Evolutionary conservation across 2,888 invertebrate genomes (phyloP).

Genomic region (Aphidoletes aphidimyza): DNA sequence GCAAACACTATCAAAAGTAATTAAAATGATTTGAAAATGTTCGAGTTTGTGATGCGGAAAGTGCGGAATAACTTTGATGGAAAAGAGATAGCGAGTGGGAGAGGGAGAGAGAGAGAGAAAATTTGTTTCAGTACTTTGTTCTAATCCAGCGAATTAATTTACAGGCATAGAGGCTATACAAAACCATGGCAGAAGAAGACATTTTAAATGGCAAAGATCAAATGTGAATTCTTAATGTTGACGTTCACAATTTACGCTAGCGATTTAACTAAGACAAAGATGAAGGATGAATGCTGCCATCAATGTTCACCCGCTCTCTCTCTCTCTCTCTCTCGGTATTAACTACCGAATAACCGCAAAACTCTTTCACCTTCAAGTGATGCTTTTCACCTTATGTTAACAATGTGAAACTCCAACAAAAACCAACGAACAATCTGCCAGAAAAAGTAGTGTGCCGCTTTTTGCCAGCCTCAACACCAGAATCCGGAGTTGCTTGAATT

Average conservation of each 20-base stretch:
- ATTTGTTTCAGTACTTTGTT: neutral
- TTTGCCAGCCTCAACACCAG: neutral
- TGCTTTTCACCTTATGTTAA: neutral
- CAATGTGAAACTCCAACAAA: neutral
- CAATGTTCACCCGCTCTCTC: too few relatives aligned
- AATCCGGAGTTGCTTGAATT: neutral
- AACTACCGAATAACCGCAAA: neutral
- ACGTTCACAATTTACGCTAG: neutral
- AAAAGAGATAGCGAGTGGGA: too few relatives aligned
- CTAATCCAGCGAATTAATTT: constrained; percentile 18
- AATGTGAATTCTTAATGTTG: neutral
- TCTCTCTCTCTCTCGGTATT: neutral
- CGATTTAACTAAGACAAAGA: neutral
- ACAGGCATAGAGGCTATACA: neutral
- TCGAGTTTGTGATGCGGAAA: constrained; percentile 14
- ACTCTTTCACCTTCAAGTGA: constrained; percentile 44
- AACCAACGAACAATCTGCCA: neutral
- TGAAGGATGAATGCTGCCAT: neutral
- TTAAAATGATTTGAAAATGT: constrained; percentile 31
- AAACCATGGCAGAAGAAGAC: too few relatives aligned
- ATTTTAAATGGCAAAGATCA: constrained; percentile 13
- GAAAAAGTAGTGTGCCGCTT: neutral
- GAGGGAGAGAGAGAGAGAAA: neutral
- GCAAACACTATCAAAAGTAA: constrained; percentile 25
- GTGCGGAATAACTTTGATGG: too few relatives aligned